Evolutionary conservation across 2,113 vertebrate genomes (phyloP), one percentile per base, ranked within the genome.

Genomic region (Colistium nudipinnis): DNA sequence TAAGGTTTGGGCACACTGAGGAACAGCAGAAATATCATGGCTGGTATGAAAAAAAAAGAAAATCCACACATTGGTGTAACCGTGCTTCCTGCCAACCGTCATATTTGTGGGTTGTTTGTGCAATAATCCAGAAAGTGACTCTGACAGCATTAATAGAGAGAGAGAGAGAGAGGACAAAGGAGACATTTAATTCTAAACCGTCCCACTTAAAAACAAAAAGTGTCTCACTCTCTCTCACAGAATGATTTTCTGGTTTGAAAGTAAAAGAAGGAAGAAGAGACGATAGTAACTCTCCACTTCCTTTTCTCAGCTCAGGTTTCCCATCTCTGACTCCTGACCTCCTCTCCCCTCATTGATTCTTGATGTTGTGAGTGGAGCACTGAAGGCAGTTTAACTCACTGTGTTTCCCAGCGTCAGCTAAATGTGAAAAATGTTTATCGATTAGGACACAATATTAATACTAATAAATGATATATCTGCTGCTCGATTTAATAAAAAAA

Each of bases 271-370:
- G 53, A 4, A 63, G 79, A 20, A 0, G n/a, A 81, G 61, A 52
- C 17, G 1, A 14, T n/a, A n/a, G 52, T 36, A 49, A 54, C 41
- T 31, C 14, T 11, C 16, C 11, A 19, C 39, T 11, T 33, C 0
- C 17, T 33, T 54, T 74, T 57, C 52, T 79, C 19, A 0, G 43
- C 22, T 72, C 64, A 4, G 13, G 2, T 69, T 80, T 78, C 70
- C 19, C 48, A 3, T 47, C 31, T 10, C 25, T 56, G 55, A 85
- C 80, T 45, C 13, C 25, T 64, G 56, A 83, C 71, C 64, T 69
- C 36, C 39, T 74, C 59, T 61, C 24, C 25, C 24, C 44, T 70
- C 31, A 53, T 65, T 47, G 73, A 80, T 66, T 62, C 25, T 11
- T 38, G 53, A 36, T 22, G 31, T 11, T 19, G 27, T 30, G 27